These are phyloP conservation scores for Bombus affinis DNA, from an alignment of 1,140 invertebrate species.

Conservation along the genomic window DNA sequence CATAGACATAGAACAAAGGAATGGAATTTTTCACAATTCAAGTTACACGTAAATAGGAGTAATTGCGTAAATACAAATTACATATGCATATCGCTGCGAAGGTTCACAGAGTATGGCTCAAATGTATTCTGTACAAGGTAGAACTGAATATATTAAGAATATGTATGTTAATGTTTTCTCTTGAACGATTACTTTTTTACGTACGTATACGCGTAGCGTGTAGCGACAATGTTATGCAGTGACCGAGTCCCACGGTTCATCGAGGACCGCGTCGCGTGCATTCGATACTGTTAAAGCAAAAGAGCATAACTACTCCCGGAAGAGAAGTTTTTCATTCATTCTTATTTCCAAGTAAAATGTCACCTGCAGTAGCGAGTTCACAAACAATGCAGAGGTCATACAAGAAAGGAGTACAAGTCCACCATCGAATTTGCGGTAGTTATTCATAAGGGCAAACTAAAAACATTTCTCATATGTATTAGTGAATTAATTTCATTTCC, in stretches of 20 bases:
- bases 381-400: slow-evolving; percentile 18
- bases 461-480: neutral
- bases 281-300: slow-evolving; percentile 58
- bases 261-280: slow-evolving; percentile 33
- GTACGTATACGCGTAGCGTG: neutral
- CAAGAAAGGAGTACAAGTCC: neutral
- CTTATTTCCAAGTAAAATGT: slow-evolving; percentile 62
- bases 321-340: slow-evolving; percentile 53
- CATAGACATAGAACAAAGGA: slow-evolving; percentile 1
- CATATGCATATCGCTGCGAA: neutral
- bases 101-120: neutral
- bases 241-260: slow-evolving; percentile 32
- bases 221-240: slow-evolving; percentile 19
- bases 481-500: neutral
- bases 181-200: neutral
- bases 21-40: neutral
- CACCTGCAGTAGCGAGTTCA: slow-evolving; percentile 19
- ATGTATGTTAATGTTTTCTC: neutral
- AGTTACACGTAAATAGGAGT: neutral
- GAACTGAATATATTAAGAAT: neutral
- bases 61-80: slow-evolving; percentile 1
- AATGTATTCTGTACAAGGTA: slow-evolving; percentile 4
- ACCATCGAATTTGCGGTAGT: neutral
- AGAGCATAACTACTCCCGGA: slow-evolving; percentile 48
- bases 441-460: neutral